Evolutionary conservation across 2,797 vertebrate genomes (phyloP).

Genomic region (Petrocephalus sullivani): DNA sequence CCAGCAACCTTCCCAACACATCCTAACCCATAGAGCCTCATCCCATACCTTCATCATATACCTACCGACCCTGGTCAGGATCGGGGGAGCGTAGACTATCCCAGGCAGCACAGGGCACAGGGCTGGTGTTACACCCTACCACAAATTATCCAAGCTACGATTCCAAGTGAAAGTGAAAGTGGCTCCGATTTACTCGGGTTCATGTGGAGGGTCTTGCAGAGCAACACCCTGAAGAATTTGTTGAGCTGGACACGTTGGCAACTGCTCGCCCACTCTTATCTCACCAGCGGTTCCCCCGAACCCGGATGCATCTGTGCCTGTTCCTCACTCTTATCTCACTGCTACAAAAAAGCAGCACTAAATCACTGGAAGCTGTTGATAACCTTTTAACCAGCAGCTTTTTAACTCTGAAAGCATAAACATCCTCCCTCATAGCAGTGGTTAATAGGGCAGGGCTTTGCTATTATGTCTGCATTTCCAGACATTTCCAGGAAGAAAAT

Average conservation of each 20-base stretch:
- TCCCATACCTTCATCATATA: background rate
- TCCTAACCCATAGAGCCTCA: background rate
- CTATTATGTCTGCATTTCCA: background rate
- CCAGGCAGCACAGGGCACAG: background rate
- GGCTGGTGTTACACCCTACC: background rate
- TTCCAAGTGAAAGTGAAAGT: background rate
- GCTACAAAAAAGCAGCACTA: background rate
- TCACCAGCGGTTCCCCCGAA: background rate
- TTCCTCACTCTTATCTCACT: background rate
- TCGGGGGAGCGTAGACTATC: background rate
- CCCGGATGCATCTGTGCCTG: slow-evolving; percentile 27
- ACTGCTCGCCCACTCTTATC: background rate
- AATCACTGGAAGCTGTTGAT: background rate
- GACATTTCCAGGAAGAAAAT: background rate
- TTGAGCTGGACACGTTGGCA: background rate
- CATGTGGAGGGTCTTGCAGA: background rate
- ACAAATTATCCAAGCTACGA: background rate
- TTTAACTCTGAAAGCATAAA: background rate
- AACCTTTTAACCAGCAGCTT: background rate
- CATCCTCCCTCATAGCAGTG: background rate
- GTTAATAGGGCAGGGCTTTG: background rate
- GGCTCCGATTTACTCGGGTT: background rate
- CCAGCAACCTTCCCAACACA: background rate
- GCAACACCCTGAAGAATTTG: background rate
- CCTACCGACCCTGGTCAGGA: background rate